phyloP scores from a whole-genome alignment of 2,888 invertebrate genomes.

The Clepsis dumicolana region DNA sequence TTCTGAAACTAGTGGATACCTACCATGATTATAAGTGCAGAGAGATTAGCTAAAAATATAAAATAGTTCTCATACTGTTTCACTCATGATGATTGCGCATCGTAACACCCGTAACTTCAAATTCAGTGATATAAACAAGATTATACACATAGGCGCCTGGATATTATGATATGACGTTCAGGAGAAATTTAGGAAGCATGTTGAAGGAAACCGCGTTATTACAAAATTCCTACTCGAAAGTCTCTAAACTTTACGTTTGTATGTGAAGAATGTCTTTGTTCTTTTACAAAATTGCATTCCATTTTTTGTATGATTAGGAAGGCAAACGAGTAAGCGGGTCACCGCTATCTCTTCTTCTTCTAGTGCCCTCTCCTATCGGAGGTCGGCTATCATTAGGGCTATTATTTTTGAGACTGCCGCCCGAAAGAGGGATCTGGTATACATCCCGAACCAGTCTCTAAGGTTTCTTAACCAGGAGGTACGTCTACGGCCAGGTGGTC shows the following conservation, averaged over 20 bases:
- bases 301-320: too few relatives aligned
- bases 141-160: conserved; percentile 20
- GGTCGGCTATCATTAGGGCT: too few relatives aligned
- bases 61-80: conserved; percentile 12
- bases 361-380: too few relatives aligned
- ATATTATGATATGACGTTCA: conserved; percentile 17
- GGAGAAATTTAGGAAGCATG: conserved; percentile 1
- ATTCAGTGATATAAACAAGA: conserved; percentile 34
- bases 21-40: not conserved
- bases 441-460: too few relatives aligned
- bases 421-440: too few relatives aligned
- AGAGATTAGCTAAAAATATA: not conserved
- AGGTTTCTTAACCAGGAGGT: too few relatives aligned
- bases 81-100: not conserved
- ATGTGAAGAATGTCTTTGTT: not conserved
- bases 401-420: too few relatives aligned
- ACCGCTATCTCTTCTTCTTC: too few relatives aligned
- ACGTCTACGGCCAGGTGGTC: too few relatives aligned
- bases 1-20: too few relatives aligned
- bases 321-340: too few relatives aligned
- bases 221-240: not conserved
- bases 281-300: not conserved
- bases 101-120: conserved; percentile 26
- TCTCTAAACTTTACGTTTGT: not conserved
- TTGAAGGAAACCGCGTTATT: not conserved